Evolutionary conservation across 2,113 vertebrate genomes (phyloP).

Genomic region (Deroptyus accipitrinus): DNA sequence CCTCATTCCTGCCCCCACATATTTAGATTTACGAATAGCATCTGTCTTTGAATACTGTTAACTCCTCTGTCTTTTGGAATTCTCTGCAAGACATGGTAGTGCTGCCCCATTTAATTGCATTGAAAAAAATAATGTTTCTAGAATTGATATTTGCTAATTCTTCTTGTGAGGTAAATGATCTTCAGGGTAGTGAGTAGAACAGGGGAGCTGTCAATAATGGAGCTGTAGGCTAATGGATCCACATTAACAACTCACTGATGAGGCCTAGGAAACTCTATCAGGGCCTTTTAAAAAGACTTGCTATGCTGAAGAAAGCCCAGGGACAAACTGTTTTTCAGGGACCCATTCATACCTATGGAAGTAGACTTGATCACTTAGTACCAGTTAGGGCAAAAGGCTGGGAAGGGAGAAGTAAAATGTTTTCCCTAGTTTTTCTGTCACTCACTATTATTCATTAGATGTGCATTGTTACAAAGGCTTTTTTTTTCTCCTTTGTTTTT

Average conservation of each 20-base stretch:
- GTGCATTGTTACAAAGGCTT: background rate
- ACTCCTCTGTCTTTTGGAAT: background rate
- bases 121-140: background rate
- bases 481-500: no score
- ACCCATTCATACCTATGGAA: background rate
- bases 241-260: background rate
- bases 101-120: background rate
- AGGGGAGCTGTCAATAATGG: background rate
- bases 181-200: background rate
- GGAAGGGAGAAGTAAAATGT: background rate
- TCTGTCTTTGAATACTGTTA: background rate
- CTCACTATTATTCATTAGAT: background rate
- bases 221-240: background rate
- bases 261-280: background rate
- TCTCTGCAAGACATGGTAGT: background rate
- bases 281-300: background rate
- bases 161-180: background rate
- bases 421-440: background rate
- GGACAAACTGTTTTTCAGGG: background rate
- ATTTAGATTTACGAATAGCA: background rate
- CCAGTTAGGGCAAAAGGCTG: background rate
- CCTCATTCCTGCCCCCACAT: background rate
- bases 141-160: background rate
- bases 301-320: background rate
- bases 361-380: background rate